Evolutionary conservation across 2,888 invertebrate genomes (phyloP).

Genomic region (Philereme vetulata): DNA sequence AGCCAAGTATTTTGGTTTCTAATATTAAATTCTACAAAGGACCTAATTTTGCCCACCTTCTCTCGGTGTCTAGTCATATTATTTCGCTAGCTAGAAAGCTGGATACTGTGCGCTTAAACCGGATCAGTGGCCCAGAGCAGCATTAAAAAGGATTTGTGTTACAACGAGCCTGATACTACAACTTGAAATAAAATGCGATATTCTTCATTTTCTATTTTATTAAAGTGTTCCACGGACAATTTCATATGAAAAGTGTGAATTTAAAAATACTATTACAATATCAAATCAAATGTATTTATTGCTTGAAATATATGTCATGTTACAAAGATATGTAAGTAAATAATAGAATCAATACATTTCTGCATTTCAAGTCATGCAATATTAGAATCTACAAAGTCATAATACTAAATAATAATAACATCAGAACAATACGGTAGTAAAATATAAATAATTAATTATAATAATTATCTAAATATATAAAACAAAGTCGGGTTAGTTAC

Average conservation of each 20-base stretch:
- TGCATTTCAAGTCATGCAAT: too few species aligned
- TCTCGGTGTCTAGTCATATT: conserved; percentile 48
- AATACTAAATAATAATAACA: too few species aligned
- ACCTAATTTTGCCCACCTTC: conserved; percentile 38
- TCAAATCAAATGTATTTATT: too few species aligned
- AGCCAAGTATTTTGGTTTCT: conserved; percentile 17
- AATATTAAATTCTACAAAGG: conserved; percentile 18
- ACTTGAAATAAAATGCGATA: conserved; percentile 41
- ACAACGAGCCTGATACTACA: conserved; percentile 51
- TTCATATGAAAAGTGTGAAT: neutral
- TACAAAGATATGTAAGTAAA: too few species aligned
- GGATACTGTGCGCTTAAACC: conserved; percentile 56
- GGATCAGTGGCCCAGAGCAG: conserved; percentile 57
- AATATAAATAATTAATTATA: too few species aligned
- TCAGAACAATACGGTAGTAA: too few species aligned
- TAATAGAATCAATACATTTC: too few species aligned
- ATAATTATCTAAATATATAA: too few species aligned
- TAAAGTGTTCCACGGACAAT: neutral
- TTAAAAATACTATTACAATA: too few species aligned
- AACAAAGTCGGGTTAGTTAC: too few species aligned
- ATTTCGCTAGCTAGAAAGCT: conserved; percentile 44
- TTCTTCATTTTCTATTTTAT: neutral
- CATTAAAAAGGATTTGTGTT: conserved; percentile 55
- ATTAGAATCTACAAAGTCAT: too few species aligned
- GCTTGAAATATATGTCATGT: too few species aligned